These are phyloP conservation scores for Desoria tigrina DNA, from an alignment of 2,888 invertebrate species.

Conservation along the genomic window DNA sequence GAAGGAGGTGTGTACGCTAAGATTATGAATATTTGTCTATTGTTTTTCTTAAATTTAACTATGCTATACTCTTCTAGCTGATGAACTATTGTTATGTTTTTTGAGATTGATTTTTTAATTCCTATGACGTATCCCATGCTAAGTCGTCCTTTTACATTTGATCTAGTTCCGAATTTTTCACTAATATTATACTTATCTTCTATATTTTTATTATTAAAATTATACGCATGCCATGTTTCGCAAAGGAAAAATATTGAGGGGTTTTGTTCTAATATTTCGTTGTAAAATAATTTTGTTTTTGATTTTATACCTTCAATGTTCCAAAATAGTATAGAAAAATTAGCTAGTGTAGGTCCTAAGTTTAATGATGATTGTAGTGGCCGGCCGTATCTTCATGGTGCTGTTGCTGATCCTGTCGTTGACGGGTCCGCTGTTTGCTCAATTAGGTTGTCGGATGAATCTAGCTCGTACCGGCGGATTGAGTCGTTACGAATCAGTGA, in stretches of 20 bases:
- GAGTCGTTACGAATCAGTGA: neutral
- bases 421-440: neutral
- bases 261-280: neutral
- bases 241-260: constrained; percentile 8
- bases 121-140: neutral
- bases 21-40: neutral
- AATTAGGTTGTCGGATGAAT: neutral
- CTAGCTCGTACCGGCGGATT: neutral
- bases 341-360: too few relatives aligned
- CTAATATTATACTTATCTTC: neutral
- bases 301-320: constrained; percentile 13
- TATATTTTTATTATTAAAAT: neutral
- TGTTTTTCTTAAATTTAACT: too few relatives aligned
- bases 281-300: constrained; percentile 2
- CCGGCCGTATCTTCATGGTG: neutral
- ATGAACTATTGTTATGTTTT: neutral
- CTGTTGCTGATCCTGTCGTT: too few relatives aligned
- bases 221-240: constrained; percentile 14
- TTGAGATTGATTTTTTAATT: neutral
- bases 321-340: constrained; percentile 11
- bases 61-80: neutral
- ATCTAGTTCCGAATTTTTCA: neutral
- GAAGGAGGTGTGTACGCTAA: neutral
- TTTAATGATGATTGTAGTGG: neutral
- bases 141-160: neutral